phyloP scores from a whole-genome alignment of 1,140 invertebrate species.

The Metaphire vulgaris region DNA sequence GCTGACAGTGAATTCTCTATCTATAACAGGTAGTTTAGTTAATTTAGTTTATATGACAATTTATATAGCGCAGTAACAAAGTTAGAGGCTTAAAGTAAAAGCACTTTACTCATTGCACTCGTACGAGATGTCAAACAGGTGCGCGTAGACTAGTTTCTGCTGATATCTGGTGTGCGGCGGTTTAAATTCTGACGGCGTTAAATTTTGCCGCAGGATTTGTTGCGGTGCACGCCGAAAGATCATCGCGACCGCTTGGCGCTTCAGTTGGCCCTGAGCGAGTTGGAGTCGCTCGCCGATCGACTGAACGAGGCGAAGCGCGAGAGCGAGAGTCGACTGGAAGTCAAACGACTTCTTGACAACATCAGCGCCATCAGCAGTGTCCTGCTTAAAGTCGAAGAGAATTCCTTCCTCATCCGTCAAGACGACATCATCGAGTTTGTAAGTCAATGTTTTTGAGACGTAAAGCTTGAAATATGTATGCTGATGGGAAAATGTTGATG shows the following conservation, averaged over 20 bases:
- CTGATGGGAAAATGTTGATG: slow-evolving; percentile 4
- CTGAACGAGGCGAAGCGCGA: slow-evolving; percentile 91
- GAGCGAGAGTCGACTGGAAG: slow-evolving; percentile 83
- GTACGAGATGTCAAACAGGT: no score
- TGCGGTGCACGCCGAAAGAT: slow-evolving; percentile 87
- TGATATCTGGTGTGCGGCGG: no score
- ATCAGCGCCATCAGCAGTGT: slow-evolving; percentile 28
- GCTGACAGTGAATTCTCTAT: no score
- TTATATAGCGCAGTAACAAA: no score
- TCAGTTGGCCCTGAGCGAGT: slow-evolving; percentile 83
- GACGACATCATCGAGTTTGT: slow-evolving; percentile 84
- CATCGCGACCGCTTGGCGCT: slow-evolving; percentile 87
- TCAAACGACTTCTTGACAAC: slow-evolving; percentile 34
- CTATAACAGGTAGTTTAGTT: no score
- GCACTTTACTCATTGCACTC: no score
- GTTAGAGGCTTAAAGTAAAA: no score
- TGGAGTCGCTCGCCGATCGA: slow-evolving; percentile 90
- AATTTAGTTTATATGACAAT: no score
- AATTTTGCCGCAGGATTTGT: slow-evolving; percentile 68
- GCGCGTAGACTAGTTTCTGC: no score
- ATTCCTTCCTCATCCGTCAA: slow-evolving; percentile 55
- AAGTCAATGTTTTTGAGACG: slow-evolving; percentile 38
- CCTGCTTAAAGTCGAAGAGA: slow-evolving; percentile 26
- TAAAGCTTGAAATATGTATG: neutral
- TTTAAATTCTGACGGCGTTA: no score